These are phyloP conservation scores for Rhinophrynus dorsalis DNA, from an alignment of 2,797 vertebrate species.

Conservation along the genomic window DNA sequence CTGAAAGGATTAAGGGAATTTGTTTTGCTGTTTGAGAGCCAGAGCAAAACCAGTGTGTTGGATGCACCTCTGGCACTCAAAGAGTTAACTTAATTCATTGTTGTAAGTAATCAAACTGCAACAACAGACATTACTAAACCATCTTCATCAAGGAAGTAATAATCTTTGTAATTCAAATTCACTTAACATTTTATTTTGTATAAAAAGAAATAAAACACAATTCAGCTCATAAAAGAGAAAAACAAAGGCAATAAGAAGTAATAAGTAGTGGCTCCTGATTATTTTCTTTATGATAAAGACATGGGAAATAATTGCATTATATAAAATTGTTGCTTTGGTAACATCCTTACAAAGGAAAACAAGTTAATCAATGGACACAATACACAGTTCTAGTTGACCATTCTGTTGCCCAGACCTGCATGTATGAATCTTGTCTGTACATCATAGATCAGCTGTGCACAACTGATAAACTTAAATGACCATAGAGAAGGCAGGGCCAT, in stretches of 20 bases:
- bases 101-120: not conserved
- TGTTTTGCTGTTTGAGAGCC: too few species aligned
- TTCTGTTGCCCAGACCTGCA: too few species aligned
- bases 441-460: too few species aligned
- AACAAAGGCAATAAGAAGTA: not conserved
- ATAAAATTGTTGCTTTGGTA: not conserved
- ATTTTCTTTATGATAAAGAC: not conserved
- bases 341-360: not conserved
- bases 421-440: too few species aligned
- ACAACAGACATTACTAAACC: not conserved
- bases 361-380: too few species aligned
- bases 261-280: not conserved
- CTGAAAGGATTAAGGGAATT: too few species aligned
- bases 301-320: not conserved
- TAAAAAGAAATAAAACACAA: not conserved
- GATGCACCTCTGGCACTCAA: too few species aligned
- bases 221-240: not conserved
- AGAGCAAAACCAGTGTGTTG: too few species aligned
- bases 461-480: too few species aligned
- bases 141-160: not conserved
- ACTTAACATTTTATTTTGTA: slow-evolving; percentile 9
- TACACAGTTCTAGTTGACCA: too few species aligned
- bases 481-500: too few species aligned
- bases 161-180: not conserved
- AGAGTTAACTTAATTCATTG: too few species aligned